Percentiles rank a stretch among this genome's conserved stretches.
Conservation (phyloP, 1,140 invertebrate species). For the Papilio xuthus region DNA sequence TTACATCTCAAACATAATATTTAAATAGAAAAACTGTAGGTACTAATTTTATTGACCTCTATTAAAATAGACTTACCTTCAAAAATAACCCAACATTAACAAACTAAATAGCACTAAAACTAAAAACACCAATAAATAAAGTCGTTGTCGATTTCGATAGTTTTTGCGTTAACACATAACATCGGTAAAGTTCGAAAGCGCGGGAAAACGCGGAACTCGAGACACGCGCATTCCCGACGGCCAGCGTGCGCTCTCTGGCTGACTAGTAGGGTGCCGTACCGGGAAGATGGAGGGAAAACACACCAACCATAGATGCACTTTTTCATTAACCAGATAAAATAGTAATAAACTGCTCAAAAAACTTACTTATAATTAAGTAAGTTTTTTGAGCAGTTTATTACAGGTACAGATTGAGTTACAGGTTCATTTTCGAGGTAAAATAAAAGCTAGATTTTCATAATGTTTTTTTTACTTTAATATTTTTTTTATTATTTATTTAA, state of each 20-base stretch:
- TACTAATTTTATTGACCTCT: neutral
- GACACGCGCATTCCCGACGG: slow-evolving; percentile 51
- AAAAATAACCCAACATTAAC: neutral
- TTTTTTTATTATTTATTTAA: too few species aligned
- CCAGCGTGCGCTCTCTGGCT: slow-evolving; percentile 51
- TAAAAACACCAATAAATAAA: slow-evolving; percentile 27
- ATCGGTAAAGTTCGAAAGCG: slow-evolving; percentile 27
- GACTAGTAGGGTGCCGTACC: neutral
- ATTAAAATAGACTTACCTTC: neutral
- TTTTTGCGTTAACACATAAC: slow-evolving; percentile 35
- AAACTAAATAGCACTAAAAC: slow-evolving; percentile 1
- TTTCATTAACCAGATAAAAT: neutral
- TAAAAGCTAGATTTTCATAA: too few species aligned
- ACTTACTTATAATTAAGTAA: too few species aligned
- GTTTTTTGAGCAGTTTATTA: too few species aligned
- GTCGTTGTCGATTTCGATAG: slow-evolving; percentile 41
- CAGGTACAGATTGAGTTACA: too few species aligned
- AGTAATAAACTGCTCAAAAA: too few species aligned
- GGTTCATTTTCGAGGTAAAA: too few species aligned
- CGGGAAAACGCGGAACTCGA: slow-evolving; percentile 27
- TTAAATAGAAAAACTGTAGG: neutral
- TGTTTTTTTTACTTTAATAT: too few species aligned
- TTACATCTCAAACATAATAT: neutral
- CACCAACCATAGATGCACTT: neutral
- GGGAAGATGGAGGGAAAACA: slow-evolving; percentile 38